These are phyloP conservation scores for Eristalinus aeneus DNA, from an alignment of 2,888 invertebrate genomes.

Conservation along the genomic window DNA sequence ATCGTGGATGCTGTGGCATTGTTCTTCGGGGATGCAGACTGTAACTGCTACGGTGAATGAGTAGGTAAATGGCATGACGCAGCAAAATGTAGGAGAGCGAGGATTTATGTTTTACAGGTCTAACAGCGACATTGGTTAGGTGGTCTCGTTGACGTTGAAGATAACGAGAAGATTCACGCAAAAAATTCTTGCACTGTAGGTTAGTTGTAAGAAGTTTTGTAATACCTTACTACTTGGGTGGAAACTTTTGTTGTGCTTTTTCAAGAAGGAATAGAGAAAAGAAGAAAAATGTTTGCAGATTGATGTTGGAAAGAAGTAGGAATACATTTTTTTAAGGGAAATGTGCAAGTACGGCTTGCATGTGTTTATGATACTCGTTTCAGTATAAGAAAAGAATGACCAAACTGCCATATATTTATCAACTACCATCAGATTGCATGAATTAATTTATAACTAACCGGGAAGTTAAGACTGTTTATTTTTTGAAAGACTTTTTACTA, in stretches of 20 bases:
- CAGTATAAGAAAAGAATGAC: not conserved
- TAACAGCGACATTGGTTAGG: not conserved
- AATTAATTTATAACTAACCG: too few species aligned
- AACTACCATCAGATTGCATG: too few species aligned
- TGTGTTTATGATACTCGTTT: not conserved
- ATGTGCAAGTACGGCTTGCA: not conserved
- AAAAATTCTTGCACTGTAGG: conserved; percentile 4
- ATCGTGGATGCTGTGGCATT: not conserved
- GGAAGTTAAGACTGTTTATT: too few species aligned
- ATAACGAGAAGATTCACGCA: conserved; percentile 23
- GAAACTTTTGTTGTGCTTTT: not conserved
- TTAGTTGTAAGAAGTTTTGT: conserved; percentile 24
- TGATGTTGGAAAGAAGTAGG: not conserved
- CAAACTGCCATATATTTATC: too few species aligned
- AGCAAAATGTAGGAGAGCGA: not conserved
- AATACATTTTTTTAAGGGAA: not conserved
- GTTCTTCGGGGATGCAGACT: not conserved
- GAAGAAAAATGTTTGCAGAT: conserved; percentile 3
- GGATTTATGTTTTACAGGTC: not conserved
- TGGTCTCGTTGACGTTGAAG: conserved; percentile 17
- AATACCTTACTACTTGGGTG: conserved; percentile 4
- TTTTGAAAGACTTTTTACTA: too few species aligned
- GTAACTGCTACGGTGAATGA: not conserved
- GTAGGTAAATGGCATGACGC: too few species aligned
- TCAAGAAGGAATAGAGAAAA: not conserved